Evolutionary conservation across 2,888 invertebrate species (phyloP), one percentile per base, ranked within the genome.

Genomic region (Bedellia somnulentella): DNA sequence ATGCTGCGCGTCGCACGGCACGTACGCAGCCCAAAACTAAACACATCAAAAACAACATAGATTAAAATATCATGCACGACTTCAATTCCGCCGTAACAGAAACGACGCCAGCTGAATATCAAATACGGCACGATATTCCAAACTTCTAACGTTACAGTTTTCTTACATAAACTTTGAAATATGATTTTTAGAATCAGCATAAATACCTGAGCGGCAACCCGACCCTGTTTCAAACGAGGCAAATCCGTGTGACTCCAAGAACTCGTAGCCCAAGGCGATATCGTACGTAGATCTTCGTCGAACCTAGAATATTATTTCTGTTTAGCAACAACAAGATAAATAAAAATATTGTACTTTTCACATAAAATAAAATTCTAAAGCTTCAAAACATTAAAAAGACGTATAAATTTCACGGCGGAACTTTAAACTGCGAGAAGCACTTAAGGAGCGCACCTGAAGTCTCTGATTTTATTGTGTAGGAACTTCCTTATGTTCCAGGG

Each of bases 401-500:
- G 5, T 9, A 6, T 18, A 18, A 5, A 18, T n/a, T 13, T 13
- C 14, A 26, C 26, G 5, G 13, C 4, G 10, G n/a, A 10, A 10
- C 14, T 8, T n/a, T n/a, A n/a, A n/a, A n/a, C n/a, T n/a, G n/a
- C n/a, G n/a, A n/a, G 18, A 18, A 18, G 5, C 5, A 18, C 18
- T 9, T 18, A 6, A 6, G 9, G 18, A 5, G 5, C 63, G 54
- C 58, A 82, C 82, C 84, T 83, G 50, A 92, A 89, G 59, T 89
- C 88, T 59, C 87, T 87, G 46, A 93, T 83, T 58, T 87, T 86
- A 66, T 92, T 92, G 67, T 91, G 90, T 57, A 91, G 80, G 71
- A 92, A 91, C 70, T 91, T 91, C 42, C 92, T 79, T 59, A 93
- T 89, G 66, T 92, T 92, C 90, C 91, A 92, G 9, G 92, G 91